phyloP scores from a whole-genome alignment of 2,888 invertebrate species.

The Drosophila prolongata region DNA sequence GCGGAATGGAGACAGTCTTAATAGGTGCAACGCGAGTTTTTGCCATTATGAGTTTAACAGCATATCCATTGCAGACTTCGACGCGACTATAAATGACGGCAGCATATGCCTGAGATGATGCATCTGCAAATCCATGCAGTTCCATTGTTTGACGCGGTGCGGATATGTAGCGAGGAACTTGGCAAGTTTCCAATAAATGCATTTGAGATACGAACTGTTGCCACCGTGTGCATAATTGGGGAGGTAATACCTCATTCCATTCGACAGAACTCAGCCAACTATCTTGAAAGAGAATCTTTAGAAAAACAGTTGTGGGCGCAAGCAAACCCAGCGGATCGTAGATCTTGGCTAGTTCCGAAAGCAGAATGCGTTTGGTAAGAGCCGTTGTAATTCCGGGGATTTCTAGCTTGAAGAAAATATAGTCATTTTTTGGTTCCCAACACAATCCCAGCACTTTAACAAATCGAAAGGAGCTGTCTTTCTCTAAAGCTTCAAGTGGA shows the following conservation, averaged over 20 bases:
- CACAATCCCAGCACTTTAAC: too few relatives aligned
- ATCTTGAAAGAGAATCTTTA: too few relatives aligned
- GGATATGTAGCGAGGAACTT: too few relatives aligned
- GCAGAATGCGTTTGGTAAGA: too few relatives aligned
- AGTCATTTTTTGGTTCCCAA: too few relatives aligned
- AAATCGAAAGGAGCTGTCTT: neutral
- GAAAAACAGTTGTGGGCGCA: neutral
- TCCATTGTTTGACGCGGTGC: too few relatives aligned
- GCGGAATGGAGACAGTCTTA: neutral
- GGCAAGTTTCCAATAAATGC: neutral
- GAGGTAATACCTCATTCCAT: neutral
- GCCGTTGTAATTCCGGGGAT: neutral
- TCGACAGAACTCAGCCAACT: neutral
- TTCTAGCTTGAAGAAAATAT: too few relatives aligned
- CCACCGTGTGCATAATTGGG: neutral
- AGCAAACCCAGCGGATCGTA: constrained; percentile 1
- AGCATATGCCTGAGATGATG: too few relatives aligned
- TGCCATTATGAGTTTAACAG: too few relatives aligned
- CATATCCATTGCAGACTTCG: too few relatives aligned
- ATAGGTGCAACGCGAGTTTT: neutral
- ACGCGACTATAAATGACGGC: too few relatives aligned
- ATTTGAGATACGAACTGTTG: neutral
- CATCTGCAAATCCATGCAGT: too few relatives aligned
- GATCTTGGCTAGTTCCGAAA: neutral
- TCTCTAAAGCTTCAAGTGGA: neutral